Evolutionary conservation across 1,140 invertebrate genomes (phyloP), one percentile per base, ranked within the genome.

Genomic region (Colletes gigas): DNA sequence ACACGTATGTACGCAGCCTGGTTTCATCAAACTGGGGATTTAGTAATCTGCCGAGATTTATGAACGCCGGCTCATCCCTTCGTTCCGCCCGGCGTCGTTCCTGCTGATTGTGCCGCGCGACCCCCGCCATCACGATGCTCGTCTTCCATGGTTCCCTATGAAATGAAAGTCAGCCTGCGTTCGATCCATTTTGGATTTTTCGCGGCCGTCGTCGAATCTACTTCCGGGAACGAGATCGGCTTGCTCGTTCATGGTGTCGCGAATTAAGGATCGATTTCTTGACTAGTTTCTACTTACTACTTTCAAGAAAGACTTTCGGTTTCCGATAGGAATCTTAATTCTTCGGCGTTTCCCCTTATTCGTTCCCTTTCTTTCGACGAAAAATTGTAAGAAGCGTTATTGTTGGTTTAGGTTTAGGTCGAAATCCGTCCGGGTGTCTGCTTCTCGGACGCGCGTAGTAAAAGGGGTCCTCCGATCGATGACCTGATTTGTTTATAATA

Each of bases 41-140:
- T 93, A 93, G 93, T 92, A 93, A 93, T 93, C 93, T 92, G 85
- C 90, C 87, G 90, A 93, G 93, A 93, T 93, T 93, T 93, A 93
- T 93, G 93, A 93, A 93, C 91, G 91, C 82, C 79, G 85, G 88
- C 86, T 90, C 90, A 89, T 92, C 90, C 89, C 92, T 91, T 88
- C 74, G 82, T 79, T 85, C 81, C 83, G 69, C 72, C 70, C 66
- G 62, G 60, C 68, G 67, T 69, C 85, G 80, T 85, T 81, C 70
- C 82, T 86, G 82, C 89, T 92, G 90, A 92, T 91, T 91, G 90
- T 89, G 88, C 87, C 79, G 82, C 84, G 87, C 85, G 85, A 80
- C 87, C 84, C 86, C 78, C 80, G 71, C 73, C 77, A 74, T 55
- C 77, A 67, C 77, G 80, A 68, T 69, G 67, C 72, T 62, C 79